These are phyloP conservation scores for Pollenia griseotomentosa DNA, from an alignment of 2,888 invertebrate species.

Conservation along the genomic window DNA sequence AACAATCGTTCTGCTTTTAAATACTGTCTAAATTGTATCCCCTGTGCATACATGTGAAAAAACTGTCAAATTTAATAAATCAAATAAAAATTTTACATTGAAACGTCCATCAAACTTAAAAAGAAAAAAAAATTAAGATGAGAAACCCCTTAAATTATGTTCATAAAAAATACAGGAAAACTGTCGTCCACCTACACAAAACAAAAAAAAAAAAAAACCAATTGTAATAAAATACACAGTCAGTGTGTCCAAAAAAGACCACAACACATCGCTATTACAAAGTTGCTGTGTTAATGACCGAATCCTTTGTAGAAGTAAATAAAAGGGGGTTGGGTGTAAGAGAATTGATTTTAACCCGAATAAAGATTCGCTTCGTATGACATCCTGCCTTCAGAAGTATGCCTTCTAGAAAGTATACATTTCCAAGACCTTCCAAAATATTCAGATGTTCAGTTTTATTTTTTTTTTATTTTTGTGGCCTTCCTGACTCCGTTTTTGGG, in stretches of 20 bases:
- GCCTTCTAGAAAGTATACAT: too few relatives aligned
- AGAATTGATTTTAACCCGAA: conserved; percentile 42
- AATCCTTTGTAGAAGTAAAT: not conserved
- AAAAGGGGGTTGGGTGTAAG: not conserved
- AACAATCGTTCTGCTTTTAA: not conserved
- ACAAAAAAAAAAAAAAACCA: conserved; percentile 12
- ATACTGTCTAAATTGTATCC: not conserved
- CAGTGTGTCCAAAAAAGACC: conserved; percentile 35
- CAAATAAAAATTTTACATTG: conserved; percentile 46
- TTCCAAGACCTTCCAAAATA: too few relatives aligned
- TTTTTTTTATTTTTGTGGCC: too few relatives aligned
- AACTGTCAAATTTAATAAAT: conserved; percentile 47
- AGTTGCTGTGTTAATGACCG: conserved; percentile 53
- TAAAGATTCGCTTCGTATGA: not conserved
- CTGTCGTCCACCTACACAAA: conserved; percentile 46
- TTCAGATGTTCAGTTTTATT: too few relatives aligned
- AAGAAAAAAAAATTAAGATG: not conserved
- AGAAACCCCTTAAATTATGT: conserved; percentile 47
- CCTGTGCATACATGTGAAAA: conserved; percentile 19
- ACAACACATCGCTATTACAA: conserved; percentile 46
- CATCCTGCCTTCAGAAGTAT: too few relatives aligned
- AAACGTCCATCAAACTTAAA: not conserved
- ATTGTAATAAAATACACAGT: conserved; percentile 29
- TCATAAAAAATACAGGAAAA: conserved; percentile 20
- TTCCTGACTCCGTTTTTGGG: too few relatives aligned